phyloP scores from a whole-genome alignment of 2,888 invertebrate genomes.

The Taphrorychus bicolor region DNA sequence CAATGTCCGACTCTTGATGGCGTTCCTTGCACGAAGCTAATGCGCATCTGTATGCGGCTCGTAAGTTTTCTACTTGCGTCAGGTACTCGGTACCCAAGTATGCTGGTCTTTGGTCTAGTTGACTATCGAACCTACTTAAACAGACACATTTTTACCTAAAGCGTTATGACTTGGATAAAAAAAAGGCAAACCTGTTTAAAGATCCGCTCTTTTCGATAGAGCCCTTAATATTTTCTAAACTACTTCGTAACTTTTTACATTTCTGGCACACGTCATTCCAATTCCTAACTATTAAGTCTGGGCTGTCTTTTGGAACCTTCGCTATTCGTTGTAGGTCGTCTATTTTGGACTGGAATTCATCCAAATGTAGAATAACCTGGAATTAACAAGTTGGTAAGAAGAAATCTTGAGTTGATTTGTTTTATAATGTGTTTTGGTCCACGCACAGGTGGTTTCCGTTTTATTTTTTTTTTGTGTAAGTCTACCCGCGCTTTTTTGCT shows the following conservation, averaged over 20 bases:
- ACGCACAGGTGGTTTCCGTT: no score
- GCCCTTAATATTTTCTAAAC: constrained; percentile 61
- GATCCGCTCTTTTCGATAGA: constrained; percentile 48
- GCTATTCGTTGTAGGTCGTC: constrained; percentile 47
- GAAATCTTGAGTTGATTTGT: no score
- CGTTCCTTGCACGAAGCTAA: constrained; percentile 69
- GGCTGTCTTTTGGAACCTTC: constrained; percentile 45
- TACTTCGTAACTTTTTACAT: constrained; percentile 65
- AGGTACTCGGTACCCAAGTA: constrained; percentile 74
- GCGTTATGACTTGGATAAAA: background rate
- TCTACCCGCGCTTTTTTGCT: no score
- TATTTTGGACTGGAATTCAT: constrained; percentile 49
- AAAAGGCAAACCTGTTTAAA: constrained; percentile 48
- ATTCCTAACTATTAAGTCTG: constrained; percentile 52
- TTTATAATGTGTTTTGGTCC: no score
- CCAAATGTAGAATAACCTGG: constrained; percentile 45
- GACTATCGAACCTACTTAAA: constrained; percentile 21
- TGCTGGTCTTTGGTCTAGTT: constrained; percentile 51
- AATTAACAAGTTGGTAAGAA: background rate
- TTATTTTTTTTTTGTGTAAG: no score
- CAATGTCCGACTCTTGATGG: constrained; percentile 79
- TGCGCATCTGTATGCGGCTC: constrained; percentile 76
- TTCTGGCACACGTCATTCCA: constrained; percentile 66
- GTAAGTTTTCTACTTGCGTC: constrained; percentile 80
- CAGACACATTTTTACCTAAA: background rate